Percentiles rank a stretch among this genome's conserved stretches.
Evolutionary conservation across 1,140 invertebrate genomes (phyloP).

Genomic region (Aphis gossypii): DNA sequence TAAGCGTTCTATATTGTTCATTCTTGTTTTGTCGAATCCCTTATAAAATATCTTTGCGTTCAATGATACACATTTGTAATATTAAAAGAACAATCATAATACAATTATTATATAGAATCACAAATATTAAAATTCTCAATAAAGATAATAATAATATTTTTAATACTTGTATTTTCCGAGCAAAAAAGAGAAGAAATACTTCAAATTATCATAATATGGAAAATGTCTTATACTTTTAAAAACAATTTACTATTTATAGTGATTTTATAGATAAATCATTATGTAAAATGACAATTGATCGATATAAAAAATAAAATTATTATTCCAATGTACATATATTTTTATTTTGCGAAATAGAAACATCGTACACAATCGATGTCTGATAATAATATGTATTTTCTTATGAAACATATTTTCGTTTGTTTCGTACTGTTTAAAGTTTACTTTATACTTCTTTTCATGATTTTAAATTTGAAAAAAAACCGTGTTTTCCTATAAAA

Average conservation of each 20-base stretch:
- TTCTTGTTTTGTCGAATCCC: not conserved
- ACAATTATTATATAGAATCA: not conserved
- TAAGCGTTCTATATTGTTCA: not conserved
- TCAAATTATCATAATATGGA: not conserved
- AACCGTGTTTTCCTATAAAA: not conserved
- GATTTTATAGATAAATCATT: not conserved
- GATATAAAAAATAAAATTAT: not conserved
- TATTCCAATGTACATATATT: not conserved
- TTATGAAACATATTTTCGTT: not conserved
- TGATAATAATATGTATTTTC: not conserved
- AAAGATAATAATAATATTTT: no score
- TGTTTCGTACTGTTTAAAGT: not conserved
- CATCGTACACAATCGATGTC: not conserved
- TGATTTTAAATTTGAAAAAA: not conserved
- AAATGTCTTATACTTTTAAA: not conserved
- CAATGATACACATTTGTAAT: not conserved
- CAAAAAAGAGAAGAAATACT: no score
- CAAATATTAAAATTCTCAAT: not conserved
- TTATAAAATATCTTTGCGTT: not conserved
- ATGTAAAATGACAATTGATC: not conserved
- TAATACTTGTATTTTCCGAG: no score
- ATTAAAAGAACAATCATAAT: not conserved
- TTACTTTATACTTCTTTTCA: not conserved
- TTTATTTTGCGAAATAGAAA: not conserved
- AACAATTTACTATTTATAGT: not conserved